phyloP scores from a whole-genome alignment of 2,113 vertebrate genomes.

The Ophiodon elongatus region DNA sequence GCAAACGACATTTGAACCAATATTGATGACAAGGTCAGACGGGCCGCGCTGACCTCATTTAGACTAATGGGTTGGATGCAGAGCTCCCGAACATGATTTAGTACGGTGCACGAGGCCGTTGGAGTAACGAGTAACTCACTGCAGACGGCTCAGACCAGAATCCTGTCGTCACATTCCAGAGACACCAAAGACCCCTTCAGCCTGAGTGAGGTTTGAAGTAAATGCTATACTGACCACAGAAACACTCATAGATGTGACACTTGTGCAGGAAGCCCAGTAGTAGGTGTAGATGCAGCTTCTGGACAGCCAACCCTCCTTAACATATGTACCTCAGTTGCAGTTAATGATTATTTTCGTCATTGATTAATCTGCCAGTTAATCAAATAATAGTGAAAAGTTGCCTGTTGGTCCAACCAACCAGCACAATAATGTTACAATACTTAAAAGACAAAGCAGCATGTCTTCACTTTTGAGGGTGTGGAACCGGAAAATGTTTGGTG shows the following conservation, averaged over 20 bases:
- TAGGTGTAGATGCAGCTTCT: background rate
- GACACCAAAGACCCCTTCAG: slow-evolving; percentile 24
- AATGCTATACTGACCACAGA: background rate
- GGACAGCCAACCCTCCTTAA: background rate
- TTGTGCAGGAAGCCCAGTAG: background rate
- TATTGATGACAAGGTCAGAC: slow-evolving; percentile 32
- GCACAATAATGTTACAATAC: background rate
- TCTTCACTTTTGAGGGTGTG: background rate
- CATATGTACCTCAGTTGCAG: background rate
- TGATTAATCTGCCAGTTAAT: background rate
- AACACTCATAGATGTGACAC: slow-evolving; percentile 4
- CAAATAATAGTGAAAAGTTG: background rate
- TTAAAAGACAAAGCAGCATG: background rate
- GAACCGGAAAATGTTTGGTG: too few relatives aligned
- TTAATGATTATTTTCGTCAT: background rate
- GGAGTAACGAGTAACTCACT: slow-evolving; percentile 34
- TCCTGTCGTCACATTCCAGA: slow-evolving; percentile 27
- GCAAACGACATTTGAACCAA: slow-evolving; percentile 1
- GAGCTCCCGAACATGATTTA: slow-evolving; percentile 44
- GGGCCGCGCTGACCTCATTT: slow-evolving; percentile 47
- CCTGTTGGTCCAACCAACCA: background rate
- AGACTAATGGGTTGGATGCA: slow-evolving; percentile 42
- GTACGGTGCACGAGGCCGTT: slow-evolving; percentile 16
- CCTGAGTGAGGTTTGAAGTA: slow-evolving; percentile 14
- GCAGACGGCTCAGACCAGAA: slow-evolving; percentile 10